Evolutionary conservation across 2,113 vertebrate species (phyloP).

Genomic region (Cygnus atratus): DNA sequence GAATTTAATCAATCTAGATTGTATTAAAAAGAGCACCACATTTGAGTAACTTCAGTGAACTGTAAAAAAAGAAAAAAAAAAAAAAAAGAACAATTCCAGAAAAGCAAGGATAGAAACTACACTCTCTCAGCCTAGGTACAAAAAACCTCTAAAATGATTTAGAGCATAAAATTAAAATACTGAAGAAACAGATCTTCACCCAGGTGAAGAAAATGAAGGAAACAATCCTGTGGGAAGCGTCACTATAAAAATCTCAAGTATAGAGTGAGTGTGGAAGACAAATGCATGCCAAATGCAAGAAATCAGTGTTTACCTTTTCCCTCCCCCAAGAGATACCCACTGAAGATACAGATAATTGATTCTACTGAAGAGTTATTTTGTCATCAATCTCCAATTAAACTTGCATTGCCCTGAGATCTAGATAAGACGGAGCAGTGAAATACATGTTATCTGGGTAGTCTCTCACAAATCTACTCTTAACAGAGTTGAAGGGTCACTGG

Average conservation of each 20-base stretch:
- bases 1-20: background rate
- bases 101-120: background rate
- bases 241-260: background rate
- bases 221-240: background rate
- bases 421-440: background rate
- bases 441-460: background rate
- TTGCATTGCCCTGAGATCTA: background rate
- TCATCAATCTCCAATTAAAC: conserved; percentile 2
- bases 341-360: background rate
- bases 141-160: background rate
- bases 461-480: background rate
- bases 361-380: conserved; percentile 8
- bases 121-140: background rate
- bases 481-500: background rate
- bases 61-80: background rate
- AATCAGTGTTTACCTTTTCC: background rate
- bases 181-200: background rate
- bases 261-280: background rate
- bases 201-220: background rate
- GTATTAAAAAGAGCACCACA: background rate
- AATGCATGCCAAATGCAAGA: background rate
- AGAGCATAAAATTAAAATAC: background rate
- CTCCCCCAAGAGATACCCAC: background rate
- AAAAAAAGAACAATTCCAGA: background rate
- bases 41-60: background rate